Conservation (phyloP, 2,888 invertebrate genomes). For the Thysanoteuthis rhombus region DNA sequence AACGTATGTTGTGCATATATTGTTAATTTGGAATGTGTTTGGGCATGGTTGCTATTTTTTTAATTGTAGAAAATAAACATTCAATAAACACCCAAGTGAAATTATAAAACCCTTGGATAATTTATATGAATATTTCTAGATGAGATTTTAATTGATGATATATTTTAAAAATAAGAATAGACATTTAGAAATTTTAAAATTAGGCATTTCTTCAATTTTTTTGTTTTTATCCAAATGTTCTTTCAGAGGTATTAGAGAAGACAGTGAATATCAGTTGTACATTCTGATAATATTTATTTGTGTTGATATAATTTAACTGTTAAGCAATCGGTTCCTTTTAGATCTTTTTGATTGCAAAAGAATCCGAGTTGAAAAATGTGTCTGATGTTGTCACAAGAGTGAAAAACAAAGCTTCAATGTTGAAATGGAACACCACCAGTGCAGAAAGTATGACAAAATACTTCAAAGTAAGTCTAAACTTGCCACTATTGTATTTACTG, state of each 20-base stretch:
- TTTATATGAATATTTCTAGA: too few relatives aligned
- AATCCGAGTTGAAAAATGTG: constrained; percentile 17
- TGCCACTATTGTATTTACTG: neutral
- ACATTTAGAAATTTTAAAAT: neutral
- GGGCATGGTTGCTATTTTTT: too few relatives aligned
- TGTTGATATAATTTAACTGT: neutral
- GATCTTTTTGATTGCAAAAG: constrained; percentile 14
- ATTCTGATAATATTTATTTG: neutral
- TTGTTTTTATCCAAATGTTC: too few relatives aligned
- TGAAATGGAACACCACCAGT: neutral
- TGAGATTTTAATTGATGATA: too few relatives aligned
- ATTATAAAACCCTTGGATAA: too few relatives aligned
- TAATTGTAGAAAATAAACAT: too few relatives aligned
- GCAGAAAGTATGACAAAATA: constrained; percentile 22
- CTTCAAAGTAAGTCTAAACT: constrained; percentile 15
- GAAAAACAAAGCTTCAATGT: constrained; percentile 15
- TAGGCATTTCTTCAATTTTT: neutral
- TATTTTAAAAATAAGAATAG: neutral
- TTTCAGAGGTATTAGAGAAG: neutral
- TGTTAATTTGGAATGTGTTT: too few relatives aligned
- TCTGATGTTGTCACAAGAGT: neutral
- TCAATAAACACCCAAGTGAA: too few relatives aligned
- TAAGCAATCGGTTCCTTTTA: neutral
- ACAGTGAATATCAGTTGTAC: neutral
- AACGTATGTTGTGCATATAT: too few relatives aligned